phyloP scores from a whole-genome alignment of 2,888 invertebrate genomes.

The Apamea epomidion region DNA sequence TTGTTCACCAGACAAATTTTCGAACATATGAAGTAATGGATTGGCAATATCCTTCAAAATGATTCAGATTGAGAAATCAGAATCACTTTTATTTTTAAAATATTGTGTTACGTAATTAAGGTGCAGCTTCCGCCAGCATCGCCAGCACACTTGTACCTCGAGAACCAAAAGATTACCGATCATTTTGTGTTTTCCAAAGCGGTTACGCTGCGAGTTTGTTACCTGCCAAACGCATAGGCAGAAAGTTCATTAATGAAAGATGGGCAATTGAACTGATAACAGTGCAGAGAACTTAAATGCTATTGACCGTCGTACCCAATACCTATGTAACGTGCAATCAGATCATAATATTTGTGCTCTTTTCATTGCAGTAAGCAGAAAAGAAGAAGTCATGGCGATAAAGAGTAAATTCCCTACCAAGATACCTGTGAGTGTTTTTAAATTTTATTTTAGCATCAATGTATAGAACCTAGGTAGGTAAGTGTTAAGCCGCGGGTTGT shows the following conservation, averaged over 20 bases:
- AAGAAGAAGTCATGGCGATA: slow-evolving; percentile 95
- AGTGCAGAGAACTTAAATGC: slow-evolving; percentile 19
- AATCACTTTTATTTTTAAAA: no score
- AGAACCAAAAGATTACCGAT: neutral
- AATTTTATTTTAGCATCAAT: neutral
- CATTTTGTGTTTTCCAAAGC: slow-evolving; percentile 11
- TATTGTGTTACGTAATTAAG: neutral
- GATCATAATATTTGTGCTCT: slow-evolving; percentile 51
- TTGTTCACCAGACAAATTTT: no score
- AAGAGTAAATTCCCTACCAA: slow-evolving; percentile 94
- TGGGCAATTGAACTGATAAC: slow-evolving; percentile 37
- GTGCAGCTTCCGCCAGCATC: no score
- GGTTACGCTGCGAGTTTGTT: neutral
- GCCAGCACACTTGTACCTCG: neutral
- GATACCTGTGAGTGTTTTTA: slow-evolving; percentile 92
- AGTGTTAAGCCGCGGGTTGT: neutral
- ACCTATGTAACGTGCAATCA: slow-evolving; percentile 10
- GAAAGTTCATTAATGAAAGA: slow-evolving; percentile 29
- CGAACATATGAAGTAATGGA: no score
- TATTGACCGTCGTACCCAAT: slow-evolving; percentile 36
- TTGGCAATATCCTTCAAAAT: no score
- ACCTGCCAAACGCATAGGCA: slow-evolving; percentile 6
- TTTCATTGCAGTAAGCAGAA: slow-evolving; percentile 91
- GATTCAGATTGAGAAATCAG: no score
- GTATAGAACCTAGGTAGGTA: neutral